phyloP scores from a whole-genome alignment of 2,113 vertebrate genomes.

The Burhinus bistriatus region DNA sequence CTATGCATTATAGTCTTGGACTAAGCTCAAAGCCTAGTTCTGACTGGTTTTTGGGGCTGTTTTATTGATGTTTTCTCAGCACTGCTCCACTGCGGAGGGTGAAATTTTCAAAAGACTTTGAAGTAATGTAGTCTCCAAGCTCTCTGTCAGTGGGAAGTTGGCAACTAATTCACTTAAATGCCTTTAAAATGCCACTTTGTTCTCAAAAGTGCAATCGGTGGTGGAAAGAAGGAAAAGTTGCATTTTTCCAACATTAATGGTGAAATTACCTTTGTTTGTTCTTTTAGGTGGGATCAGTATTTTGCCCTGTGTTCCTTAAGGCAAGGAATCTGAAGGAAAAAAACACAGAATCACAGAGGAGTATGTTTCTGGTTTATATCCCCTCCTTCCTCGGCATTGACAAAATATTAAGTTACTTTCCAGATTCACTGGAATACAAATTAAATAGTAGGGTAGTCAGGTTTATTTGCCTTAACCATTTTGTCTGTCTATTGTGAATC shows the following conservation, averaged over 20 bases:
- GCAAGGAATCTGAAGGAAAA: not conserved
- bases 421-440: not conserved
- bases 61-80: not conserved
- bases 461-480: not conserved
- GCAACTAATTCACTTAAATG: not conserved
- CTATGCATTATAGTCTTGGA: not conserved
- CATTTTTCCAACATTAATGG: not conserved
- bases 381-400: not conserved
- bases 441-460: not conserved
- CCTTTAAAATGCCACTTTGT: not conserved
- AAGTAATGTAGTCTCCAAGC: not conserved
- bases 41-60: not conserved
- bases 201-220: not conserved
- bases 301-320: not conserved
- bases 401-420: not conserved
- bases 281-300: not conserved
- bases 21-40: not conserved
- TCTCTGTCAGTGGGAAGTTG: not conserved
- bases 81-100: not conserved
- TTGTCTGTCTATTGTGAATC: not conserved
- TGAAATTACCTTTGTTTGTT: not conserved
- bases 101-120: not conserved
- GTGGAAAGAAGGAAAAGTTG: not conserved
- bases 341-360: not conserved
- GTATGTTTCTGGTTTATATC: not conserved